Evolutionary conservation across 37 sponge, comb jelly and placozoan species (phyloP).

Genomic region (Aplysina aerophoba): DNA sequence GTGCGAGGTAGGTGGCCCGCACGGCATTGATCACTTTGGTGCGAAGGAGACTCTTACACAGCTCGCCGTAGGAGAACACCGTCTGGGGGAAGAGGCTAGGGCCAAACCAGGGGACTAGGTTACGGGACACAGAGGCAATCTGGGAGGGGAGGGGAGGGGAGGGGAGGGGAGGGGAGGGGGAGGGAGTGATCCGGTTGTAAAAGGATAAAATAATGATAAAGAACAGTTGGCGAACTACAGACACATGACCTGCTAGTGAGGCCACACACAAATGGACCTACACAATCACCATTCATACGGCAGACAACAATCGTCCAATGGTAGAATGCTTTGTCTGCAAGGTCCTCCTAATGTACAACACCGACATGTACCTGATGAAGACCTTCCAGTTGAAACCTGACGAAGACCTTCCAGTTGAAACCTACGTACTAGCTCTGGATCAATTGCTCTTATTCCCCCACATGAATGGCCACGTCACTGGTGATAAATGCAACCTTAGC

Average conservation of each 20-base stretch:
- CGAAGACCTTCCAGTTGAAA: no score
- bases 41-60: slow-evolving; percentile 73
- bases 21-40: slow-evolving; percentile 91
- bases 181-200: background rate
- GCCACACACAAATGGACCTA: background rate
- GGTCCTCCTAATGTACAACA: no score
- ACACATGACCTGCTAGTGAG: background rate
- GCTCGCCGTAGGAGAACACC: slow-evolving; percentile 70
- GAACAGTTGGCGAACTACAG: background rate
- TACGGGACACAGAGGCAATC: slow-evolving; percentile 15
- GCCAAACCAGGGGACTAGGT: slow-evolving; percentile 16
- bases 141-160: slow-evolving; percentile 11
- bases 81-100: slow-evolving; percentile 51
- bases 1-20: slow-evolving; percentile 84
- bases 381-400: no score
- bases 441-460: no score
- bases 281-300: no score
- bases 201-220: slow-evolving; percentile 4
- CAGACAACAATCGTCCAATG: no score
- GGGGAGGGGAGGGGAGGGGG: slow-evolving; percentile 29
- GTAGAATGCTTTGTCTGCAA: no score
- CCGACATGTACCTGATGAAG: no score
- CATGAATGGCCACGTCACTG: no score
- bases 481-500: no score
- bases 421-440: no score